Base-by-base conservation (phyloP, 2,797 vertebrate genomes). In the Chrosomus eos region DNA sequence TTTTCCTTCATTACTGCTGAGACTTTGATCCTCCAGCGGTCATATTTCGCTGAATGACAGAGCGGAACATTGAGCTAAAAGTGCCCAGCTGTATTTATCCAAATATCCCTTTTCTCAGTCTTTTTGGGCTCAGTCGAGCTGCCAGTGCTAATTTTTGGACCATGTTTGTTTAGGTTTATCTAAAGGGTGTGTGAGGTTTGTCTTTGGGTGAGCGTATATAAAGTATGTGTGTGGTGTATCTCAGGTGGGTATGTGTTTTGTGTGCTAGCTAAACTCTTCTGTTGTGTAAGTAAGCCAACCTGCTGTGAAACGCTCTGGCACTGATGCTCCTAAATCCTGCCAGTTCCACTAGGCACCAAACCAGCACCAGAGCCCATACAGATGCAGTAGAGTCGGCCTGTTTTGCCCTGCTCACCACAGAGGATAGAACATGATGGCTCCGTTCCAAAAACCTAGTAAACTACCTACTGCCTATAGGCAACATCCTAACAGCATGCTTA, bases 51-150 rank as follows among this genome's bases (percentile, higher is more conserved):
- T 53, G 43, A 80, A 36, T 68, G 78, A 80, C 78, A 67, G 62
- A 31, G 14, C 2, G 21, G 62, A 80, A 68, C 14, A 67, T 68
- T 80, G 62, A 36, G 62, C 43, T 80, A 36, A 67, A 53, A 51
- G 43, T n/a, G 62, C 40, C 62, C 78, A 68, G 78, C 78, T 68
- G 62, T 67, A 53, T 80, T 80, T 53, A 36, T 48, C 62, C 43
- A 68, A 68, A 68, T 67, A 67, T 67, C 78, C 31, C 9, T 26
- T 48, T 68, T 80, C 43, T 68, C 55, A 67, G 21, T 48, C 19
- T 51, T 79, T 66, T 33, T 23, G 40, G 19, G 60, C 43, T 33
- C 13, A 5, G 62, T 18, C 7, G 11, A 67, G 43, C 62, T 67
- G 43, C 36, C 78, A 45, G 21, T 45, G 40, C 14, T 71, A 18